These are phyloP conservation scores for Aphidius ervi DNA, from an alignment of 1,140 invertebrate genomes.

Conservation along the genomic window DNA sequence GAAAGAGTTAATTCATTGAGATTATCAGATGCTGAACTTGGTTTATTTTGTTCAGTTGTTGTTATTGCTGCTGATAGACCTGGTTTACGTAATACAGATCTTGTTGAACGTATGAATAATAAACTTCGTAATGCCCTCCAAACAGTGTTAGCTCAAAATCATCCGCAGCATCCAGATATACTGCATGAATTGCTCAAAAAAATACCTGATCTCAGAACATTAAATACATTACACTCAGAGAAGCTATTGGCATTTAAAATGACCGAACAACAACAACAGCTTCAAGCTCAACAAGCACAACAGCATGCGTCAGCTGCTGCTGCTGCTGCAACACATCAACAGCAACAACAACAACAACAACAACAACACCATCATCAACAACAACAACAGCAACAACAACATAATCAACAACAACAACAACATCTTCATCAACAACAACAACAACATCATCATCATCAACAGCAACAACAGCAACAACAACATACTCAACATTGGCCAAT, in stretches of 20 bases:
- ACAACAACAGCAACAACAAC: constrained; percentile 52
- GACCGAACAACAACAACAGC: constrained; percentile 79
- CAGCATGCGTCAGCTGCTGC: constrained; percentile 27
- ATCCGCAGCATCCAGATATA: constrained; percentile 74
- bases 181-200: constrained; percentile 87
- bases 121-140: constrained; percentile 82
- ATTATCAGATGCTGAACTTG: constrained; percentile 88
- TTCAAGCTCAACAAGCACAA: constrained; percentile 58
- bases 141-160: constrained; percentile 81
- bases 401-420: constrained; percentile 8
- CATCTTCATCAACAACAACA: constrained; percentile 50
- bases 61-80: constrained; percentile 91
- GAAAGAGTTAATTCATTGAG: constrained; percentile 87
- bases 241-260: constrained; percentile 90
- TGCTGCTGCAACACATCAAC: constrained; percentile 35
- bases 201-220: constrained; percentile 88
- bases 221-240: constrained; percentile 94
- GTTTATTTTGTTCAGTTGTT: constrained; percentile 91
- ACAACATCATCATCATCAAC: constrained; percentile 32
- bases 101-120: constrained; percentile 89
- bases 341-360: constrained; percentile 43
- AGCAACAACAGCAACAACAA: constrained; percentile 55
- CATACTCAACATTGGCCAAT: constrained; percentile 57
- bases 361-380: constrained; percentile 58
- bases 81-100: constrained; percentile 84